Base-by-base conservation (phyloP, 1,140 invertebrate genomes). In the Apis dorsata region DNA sequence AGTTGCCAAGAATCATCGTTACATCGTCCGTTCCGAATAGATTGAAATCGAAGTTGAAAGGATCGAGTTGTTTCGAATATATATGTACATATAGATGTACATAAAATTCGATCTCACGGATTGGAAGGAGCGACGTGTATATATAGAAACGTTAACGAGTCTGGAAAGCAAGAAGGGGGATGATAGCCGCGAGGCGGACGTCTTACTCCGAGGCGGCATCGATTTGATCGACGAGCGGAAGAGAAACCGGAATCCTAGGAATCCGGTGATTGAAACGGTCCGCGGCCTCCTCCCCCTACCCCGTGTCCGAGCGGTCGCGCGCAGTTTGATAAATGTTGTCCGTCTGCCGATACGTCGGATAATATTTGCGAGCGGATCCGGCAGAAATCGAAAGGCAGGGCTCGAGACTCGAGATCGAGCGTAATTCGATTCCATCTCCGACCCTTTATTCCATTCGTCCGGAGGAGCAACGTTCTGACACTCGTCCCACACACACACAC, bases 181-280 rank as follows among this genome's bases (percentile, higher is more conserved):
- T 91, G 91, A 89, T 91, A 0, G 88, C 87, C n/a, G 77, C 75
- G 83, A 89, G 81, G 75, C 80, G 80, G 90, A 92, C 92, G 87
- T 92, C 92, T 93, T 92, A 93, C 90, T 93, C 85, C 34, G 34
- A 44, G 65, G 15, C 71, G 82, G 80, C 86, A 93, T 92, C 90
- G 93, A 92, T 82, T 49, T 62, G 81, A 78, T 83, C 76, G 68
- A 72, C 81, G 79, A 84, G 53, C 17, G 10, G 63, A 3, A 12
- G 13, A 15, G 13, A 60, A 60, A 17, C 85, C 79, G 91, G 93
- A 93, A 94, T 94, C 85, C 85, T 71, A 84, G 92, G 93, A 89
- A 93, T 94, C 84, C 85, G 88, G 88, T 93, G 93, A 94, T 94
- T 93, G 93, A 93, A 94, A 93, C 87, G 86, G 87, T 75, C 28